Evolutionary conservation across 2,888 invertebrate genomes (phyloP), one percentile per base, ranked within the genome.

Genomic region (Ichneumoninae sp.): DNA sequence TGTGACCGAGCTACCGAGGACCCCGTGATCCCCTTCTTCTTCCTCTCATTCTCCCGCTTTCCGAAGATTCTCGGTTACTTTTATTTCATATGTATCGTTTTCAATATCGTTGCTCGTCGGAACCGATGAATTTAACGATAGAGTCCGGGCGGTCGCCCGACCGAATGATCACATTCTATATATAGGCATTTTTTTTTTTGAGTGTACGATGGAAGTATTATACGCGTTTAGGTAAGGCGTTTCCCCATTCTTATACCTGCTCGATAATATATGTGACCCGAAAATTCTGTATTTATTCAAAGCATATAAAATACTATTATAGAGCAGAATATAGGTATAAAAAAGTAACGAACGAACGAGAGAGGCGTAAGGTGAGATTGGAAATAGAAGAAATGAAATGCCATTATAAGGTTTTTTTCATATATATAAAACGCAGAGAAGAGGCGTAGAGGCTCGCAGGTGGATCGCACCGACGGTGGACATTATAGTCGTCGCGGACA

Each of bases 41-140:
- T 69, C 60, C n/a, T 60, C 19, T 57, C 19, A 50, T 30, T 73
- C 30, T 19, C 33, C 66, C 66, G 36, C 66, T 36, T 66, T 81
- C 70, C 63, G 26, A 54, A 16, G 30, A 80, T 54, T 54, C 44
- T n/a, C 73, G 54, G 50, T 81, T 73, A 50, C 69, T 75, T 75
- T 68, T 44, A n/a, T 63, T 65, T 65, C 40, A 68, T 47, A n/a
- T 73, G 54, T 80, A 81, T 81, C 75, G 81, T 70, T 81, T 74
- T 77, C 66, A 44, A 71, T 80, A 77, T 78, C 70, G 52, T 66
- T 5, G 74, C 65, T 60, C 78, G 78, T 54, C 40, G 79, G 71
- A 68, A 78, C 82, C 85, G 76, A 85, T 84, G 77, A 78, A 84
- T 82, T 80, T 76, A 47, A 85, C 82, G 85, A 85, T 85, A 54